Base-by-base conservation (phyloP, 1,140 invertebrate species). In the Halotydeus destructor region DNA sequence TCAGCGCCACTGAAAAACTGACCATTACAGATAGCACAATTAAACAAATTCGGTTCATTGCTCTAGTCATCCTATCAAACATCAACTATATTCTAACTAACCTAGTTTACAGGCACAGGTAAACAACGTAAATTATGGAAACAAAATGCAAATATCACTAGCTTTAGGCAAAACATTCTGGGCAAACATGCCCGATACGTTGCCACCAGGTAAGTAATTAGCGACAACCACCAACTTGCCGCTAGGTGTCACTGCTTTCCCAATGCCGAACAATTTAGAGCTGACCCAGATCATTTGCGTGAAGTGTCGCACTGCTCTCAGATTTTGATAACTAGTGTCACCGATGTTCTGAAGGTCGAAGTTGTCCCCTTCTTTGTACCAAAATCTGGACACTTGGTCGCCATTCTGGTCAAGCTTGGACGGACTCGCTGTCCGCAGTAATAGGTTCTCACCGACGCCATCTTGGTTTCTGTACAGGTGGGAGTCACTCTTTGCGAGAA, bases 401-500 rank as follows among this genome's bases (percentile, higher is more conserved):
- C 91, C 88, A 12, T 33, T 5, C 19, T 5, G 5, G 19, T 19
- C 12, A 16, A 33, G n/a, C 31, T 5, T 33, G 14, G 19, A 33
- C 14, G 19, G 31, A 33, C 4, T 5, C 5, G n/a, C 19, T 5
- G n/a, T 16, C 12, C 19, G 14, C 5, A 33, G 31, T 16, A 33
- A 16, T 5, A 33, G 12, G 19, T 33, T 33, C 19, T 33, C 31
- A 33, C 31, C 31, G 12, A 33, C 19, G 46, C 96, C 94, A 16
- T 4, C 5, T 4, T 33, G 12, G 51, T 73, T 73, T 42, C 57
- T 59, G 49, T 76, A 66, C 55, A 78, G 74, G 57, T 80, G 76
- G 41, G 69, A 69, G 55, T 77, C 74, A 0, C 69, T 76, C 47
- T 76, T 73, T 5, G 76, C 78, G 38, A 83, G 60, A 52, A 80